Base-by-base conservation (phyloP, 2,888 invertebrate species). In the Chymomyza procnemis region DNA sequence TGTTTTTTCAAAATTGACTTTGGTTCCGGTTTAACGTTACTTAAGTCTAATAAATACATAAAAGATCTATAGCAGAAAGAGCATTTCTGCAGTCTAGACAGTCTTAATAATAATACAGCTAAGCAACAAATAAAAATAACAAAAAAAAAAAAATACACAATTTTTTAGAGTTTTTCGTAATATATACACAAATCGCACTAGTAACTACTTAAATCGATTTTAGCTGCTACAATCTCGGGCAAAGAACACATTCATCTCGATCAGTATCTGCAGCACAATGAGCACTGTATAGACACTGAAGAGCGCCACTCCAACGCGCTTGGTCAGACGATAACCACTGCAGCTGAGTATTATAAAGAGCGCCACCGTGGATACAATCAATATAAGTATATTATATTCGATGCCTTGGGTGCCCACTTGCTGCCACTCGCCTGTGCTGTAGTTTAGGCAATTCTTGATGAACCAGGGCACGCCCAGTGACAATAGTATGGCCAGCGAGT, bases 401-500 rank as follows among this genome's bases (percentile, higher is more conserved):
- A 97, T 94, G 0, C 96, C 96, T 1, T 94, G 93, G 0, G 97
- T 97, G 81, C 94, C 94, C 69, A 98, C 95, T 60, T 91, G 86
- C 0, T 97, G 94, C 8, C 78, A 81, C 50, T 88, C 89, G 0
- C 88, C 88, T 48, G 86, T 88, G 26, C 92, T 91, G 0, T 90
- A 92, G 4, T 92, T 92, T 57, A 93, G 91, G 74, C 95, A 89
- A 3, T 94, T 94, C 88, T 94, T 95, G 76, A 97, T 94, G 64
- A 96, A 93, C 97, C 97, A 97, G 0, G 97, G 97, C 22, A 96
- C 89, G 1, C 96, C 96, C 54, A 97, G 91, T 2, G 97, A 96
- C 61, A 97, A 92, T 1, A 97, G 91, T 65, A 97, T 96, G 67
- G 97, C 96, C 87, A 97, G 91, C 0, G 96, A 96, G 87, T 97